Evolutionary conservation across 2,888 invertebrate species (phyloP), one percentile per base, ranked within the genome.

Genomic region (Drosophila mayaguana): DNA sequence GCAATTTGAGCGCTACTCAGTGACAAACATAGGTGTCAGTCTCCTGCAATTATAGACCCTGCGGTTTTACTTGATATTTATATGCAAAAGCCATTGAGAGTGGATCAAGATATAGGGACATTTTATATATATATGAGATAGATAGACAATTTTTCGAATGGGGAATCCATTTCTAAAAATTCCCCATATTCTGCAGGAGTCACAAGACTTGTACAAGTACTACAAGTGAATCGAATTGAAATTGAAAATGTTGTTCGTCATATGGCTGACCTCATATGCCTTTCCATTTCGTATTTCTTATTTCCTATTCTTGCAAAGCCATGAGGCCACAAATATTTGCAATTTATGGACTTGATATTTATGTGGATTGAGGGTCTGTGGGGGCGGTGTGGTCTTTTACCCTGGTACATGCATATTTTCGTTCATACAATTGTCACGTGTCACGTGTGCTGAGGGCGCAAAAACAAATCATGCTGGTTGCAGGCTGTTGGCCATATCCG

Each of bases 401-500:
- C n/a, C 11, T 6, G 48, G 12, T 20, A 51, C 34, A 51, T 51
- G 32, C 51, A 51, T 51, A 51, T 51, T 51, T 51, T 20, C 20
- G 20, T 48, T n/a, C 34, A 53, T 50, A 60, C 46, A 69, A 68
- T 69, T 69, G 69, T 69, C 69, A 69, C 62, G 70, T 69, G 69
- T 69, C 60, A 51, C 68, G 40, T 54, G 22, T n/a, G 28, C 38
- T n/a, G 16, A 22, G 36, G 53, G 53, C 22, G 38, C 53, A 38
- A 53, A 53, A 53, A 53, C 56, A 72, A 73, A 64, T 80, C 40
- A 54, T 28, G 54, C 40, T 25, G 54, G 65, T 45, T 71, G 74
- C 71, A 64, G 67, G 63, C 54, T 66, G 48, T 66, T 64, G 75
- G 65, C 38, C 70, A 70, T 71, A 81, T 78, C 80, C 83, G 78